Evolutionary conservation across 2,888 invertebrate species (phyloP), one percentile per base, ranked within the genome.

Genomic region (Cyaniris semiargus): DNA sequence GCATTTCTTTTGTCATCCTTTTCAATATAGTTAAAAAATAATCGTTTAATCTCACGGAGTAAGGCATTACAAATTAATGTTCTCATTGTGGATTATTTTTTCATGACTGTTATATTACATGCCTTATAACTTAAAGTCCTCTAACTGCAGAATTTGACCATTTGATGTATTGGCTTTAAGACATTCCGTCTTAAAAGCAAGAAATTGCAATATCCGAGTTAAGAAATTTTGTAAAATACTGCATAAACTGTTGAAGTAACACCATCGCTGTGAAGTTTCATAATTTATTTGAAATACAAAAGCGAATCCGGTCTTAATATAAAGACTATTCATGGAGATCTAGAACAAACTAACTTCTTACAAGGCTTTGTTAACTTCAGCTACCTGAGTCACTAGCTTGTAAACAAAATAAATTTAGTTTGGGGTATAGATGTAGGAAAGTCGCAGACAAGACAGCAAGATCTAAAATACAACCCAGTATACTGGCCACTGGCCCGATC

Each of bases 291-390:
- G 66, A 66, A 66, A 66, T 66, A 66, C 66, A 27, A 66, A 66
- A 66, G 66, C 27, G 27, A 66, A 66, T 66, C 60, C n/a, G 60
- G 23, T 23, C 60, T 66, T 31, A 66, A 31, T 66, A 31, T 66
- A 66, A 66, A 66, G 13, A 66, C 15, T 66, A 18, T 66, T 66
- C 66, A 66, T 66, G 66, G 27, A 66, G 66, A 66, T 71, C 34
- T 71, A 10, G 71, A 34, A 38, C 34, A 71, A 71, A 71, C 34
- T n/a, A 38, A 34, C 38, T 71, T 71, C 71, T 71, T 71, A 21
- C 71, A 71, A 71, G 71, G 34, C 71, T 71, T n/a, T 71, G 71
- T 71, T 71, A 71, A 34, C 71, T 71, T 71, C 8, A n/a, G 38
- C 71, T 71, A 71, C 71, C 34, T 66, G 71, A 71, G n/a, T 71